Evolutionary conservation across 1,140 invertebrate species (phyloP).

Genomic region (Diachasmimorpha longicaudata): DNA sequence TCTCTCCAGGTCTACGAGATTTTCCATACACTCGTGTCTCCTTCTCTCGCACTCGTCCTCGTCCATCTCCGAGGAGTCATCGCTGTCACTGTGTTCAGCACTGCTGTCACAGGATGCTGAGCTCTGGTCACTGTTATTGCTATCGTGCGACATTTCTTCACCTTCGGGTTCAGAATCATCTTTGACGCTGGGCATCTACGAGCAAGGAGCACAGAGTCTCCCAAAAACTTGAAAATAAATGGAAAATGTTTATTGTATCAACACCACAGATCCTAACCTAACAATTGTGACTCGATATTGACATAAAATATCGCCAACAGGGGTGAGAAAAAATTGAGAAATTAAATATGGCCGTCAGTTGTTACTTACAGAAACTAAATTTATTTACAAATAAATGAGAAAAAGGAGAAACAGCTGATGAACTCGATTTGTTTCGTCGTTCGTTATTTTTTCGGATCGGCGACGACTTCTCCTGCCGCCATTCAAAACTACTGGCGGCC

Average conservation of each 20-base stretch:
- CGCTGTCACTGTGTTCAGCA: constrained; percentile 76
- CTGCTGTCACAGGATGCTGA: constrained; percentile 72
- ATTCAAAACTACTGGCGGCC: too few species aligned
- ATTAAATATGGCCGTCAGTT: too few species aligned
- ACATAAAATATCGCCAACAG: too few species aligned
- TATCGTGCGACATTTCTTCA: constrained; percentile 61
- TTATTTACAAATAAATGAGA: neutral
- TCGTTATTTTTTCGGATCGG: neutral
- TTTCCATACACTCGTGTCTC: constrained; percentile 82
- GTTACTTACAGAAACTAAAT: neutral
- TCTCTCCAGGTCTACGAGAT: constrained; percentile 85
- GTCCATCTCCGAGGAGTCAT: constrained; percentile 89
- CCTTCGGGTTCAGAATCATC: constrained; percentile 60
- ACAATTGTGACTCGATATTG: too few species aligned
- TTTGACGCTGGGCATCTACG: constrained; percentile 58
- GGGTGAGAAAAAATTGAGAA: too few species aligned
- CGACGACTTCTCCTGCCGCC: too few species aligned
- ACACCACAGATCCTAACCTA: too few species aligned
- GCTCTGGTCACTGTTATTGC: constrained; percentile 59
- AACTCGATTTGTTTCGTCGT: neutral
- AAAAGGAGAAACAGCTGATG: neutral
- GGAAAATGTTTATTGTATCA: neutral
- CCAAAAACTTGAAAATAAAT: constrained; percentile 4
- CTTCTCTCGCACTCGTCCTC: constrained; percentile 88
- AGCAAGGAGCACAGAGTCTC: neutral